Percentiles rank a stretch among this genome's conserved stretches.
These are phyloP conservation scores for Myotis vivesi DNA, from an alignment of 2,797 vertebrate species.

Conservation along the genomic window DNA sequence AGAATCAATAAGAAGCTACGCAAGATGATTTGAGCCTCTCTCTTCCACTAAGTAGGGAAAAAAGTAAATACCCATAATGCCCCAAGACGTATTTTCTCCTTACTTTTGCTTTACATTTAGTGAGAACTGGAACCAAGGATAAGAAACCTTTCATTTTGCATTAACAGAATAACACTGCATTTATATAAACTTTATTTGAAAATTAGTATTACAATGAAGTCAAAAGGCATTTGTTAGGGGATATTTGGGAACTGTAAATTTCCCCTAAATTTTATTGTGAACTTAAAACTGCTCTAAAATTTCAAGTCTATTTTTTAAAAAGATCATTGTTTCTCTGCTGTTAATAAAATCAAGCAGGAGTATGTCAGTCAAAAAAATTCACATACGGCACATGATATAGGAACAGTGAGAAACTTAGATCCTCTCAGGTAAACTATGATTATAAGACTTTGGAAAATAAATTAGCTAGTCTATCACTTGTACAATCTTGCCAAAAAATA, in stretches of 20 bases:
- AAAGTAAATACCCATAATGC: not conserved
- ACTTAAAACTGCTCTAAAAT: not conserved
- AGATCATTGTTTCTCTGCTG: conserved; percentile 16
- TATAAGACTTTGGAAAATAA: not conserved
- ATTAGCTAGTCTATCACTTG: not conserved
- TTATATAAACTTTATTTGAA: conserved; percentile 25
- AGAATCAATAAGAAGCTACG: not conserved
- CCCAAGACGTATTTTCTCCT: not conserved
- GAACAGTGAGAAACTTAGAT: not conserved
- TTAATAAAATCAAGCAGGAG: conserved; percentile 28
- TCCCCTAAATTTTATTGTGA: not conserved
- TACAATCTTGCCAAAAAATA: not conserved
- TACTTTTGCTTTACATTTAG: conserved; percentile 7
- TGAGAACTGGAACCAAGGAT: conserved; percentile 2
- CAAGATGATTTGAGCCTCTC: not conserved
- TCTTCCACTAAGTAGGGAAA: not conserved
- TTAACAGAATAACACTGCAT: not conserved
- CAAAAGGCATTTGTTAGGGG: not conserved
- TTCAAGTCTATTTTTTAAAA: not conserved
- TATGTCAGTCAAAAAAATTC: not conserved
- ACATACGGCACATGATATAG: not conserved
- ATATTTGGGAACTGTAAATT: not conserved
- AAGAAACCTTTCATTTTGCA: not conserved
- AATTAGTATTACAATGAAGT: not conserved
- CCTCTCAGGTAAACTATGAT: not conserved